Conservation (phyloP, 2,797 vertebrate species). For the Pygocentrus nattereri region DNA sequence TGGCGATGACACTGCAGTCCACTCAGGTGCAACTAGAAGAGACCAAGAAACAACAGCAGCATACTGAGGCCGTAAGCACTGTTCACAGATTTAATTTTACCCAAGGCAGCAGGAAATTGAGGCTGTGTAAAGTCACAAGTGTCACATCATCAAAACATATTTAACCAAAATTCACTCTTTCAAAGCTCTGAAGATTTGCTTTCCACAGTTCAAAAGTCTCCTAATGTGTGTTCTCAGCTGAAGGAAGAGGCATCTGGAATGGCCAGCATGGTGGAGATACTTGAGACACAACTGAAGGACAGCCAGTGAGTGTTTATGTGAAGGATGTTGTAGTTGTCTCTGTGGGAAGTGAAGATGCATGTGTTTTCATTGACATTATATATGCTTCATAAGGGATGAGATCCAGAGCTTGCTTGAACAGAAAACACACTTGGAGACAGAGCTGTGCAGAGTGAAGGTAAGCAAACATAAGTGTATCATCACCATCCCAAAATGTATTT, state of each 20-base stretch:
- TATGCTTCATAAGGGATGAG: slow-evolving; percentile 54
- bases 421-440: slow-evolving; percentile 51
- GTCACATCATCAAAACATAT: not conserved
- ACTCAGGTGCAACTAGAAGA: slow-evolving; percentile 73
- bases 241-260: slow-evolving; percentile 41
- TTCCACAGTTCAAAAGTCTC: not conserved
- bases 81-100: not conserved
- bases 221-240: slow-evolving; percentile 35
- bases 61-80: slow-evolving; percentile 60
- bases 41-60: slow-evolving; percentile 54
- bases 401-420: slow-evolving; percentile 56
- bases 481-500: not conserved
- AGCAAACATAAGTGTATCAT: not conserved
- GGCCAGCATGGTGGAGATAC: slow-evolving; percentile 49
- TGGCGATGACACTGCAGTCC: slow-evolving; percentile 67
- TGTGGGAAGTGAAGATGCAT: not conserved
- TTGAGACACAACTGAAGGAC: slow-evolving; percentile 51
- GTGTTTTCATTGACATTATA: not conserved
- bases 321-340: not conserved
- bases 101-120: too few relatives aligned
- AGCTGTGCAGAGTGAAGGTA: slow-evolving; percentile 60
- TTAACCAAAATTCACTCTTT: not conserved
- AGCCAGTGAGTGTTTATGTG: slow-evolving; percentile 58
- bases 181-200: not conserved
- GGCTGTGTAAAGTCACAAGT: too few relatives aligned